Conservation (phyloP, 2,888 invertebrate species). For the Ephialtes manifestator region DNA sequence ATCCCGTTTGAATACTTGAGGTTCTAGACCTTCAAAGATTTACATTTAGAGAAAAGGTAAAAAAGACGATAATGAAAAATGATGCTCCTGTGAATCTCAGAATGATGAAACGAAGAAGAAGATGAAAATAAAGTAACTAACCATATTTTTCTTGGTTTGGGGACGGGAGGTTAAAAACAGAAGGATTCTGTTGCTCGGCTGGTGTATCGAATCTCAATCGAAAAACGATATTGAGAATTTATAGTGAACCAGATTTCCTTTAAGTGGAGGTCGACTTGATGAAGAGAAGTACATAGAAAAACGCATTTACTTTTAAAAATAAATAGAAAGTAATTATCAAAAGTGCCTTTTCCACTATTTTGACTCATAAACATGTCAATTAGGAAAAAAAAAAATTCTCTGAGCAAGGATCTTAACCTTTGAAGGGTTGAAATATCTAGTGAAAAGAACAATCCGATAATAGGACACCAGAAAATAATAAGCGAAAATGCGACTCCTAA, state of each 20-base stretch:
- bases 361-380: no score
- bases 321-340: no score
- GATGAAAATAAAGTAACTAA: constrained; percentile 24
- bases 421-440: no score
- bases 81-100: constrained; percentile 1
- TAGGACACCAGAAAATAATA: no score
- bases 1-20: not conserved
- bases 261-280: constrained; percentile 53
- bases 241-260: constrained; percentile 62
- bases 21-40: no score
- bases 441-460: no score
- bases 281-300: not conserved
- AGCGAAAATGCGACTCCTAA: no score
- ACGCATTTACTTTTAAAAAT: no score
- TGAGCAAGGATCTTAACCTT: no score
- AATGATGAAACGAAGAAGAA: constrained; percentile 13
- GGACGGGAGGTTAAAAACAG: constrained; percentile 2
- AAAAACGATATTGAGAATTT: constrained; percentile 66
- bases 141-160: not conserved
- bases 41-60: not conserved
- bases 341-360: no score
- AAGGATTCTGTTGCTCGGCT: constrained; percentile 1
- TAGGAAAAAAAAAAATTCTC: no score
- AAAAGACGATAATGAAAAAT: constrained; percentile 4
- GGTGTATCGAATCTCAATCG: constrained; percentile 47